Percentiles rank a stretch among this genome's conserved stretches.
Evolutionary conservation across 30 jellyfish, hydroid and myxozoan genomes (phyloP).

Genomic region (Chrysaora quinquecirrha): DNA sequence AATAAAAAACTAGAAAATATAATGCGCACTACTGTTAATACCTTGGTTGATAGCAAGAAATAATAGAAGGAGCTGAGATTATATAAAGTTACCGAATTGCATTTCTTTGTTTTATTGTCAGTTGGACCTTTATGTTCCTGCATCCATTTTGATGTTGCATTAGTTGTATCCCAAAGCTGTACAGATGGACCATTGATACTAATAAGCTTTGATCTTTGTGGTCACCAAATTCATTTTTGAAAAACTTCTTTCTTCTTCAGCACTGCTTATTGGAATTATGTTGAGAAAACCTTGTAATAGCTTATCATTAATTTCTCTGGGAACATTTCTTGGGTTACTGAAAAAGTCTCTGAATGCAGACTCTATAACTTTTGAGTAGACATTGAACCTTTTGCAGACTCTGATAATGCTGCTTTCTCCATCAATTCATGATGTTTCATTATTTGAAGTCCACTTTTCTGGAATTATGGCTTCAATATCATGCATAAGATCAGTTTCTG

Average conservation of each 20-base stretch:
- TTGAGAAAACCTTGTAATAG: conserved; percentile 27
- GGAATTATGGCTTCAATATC: conserved; percentile 41
- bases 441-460: conserved; percentile 39
- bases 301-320: conserved; percentile 24
- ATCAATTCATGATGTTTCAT: conserved; percentile 35
- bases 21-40: too few relatives aligned
- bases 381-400: conserved; percentile 32
- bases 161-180: conserved; percentile 48
- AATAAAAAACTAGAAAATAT: too few relatives aligned
- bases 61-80: too few relatives aligned
- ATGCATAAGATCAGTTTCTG: conserved; percentile 39
- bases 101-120: conserved; percentile 60
- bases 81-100: conserved; percentile 38
- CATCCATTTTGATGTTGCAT: conserved; percentile 61
- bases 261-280: conserved; percentile 34
- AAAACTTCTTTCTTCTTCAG: conserved; percentile 46
- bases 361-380: conserved; percentile 14
- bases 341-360: conserved; percentile 48
- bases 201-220: conserved; percentile 22
- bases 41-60: too few relatives aligned
- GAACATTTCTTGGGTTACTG: conserved; percentile 56
- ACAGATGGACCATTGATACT: conserved; percentile 61
- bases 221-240: conserved; percentile 37
- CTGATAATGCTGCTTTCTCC: conserved; percentile 59
- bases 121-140: conserved; percentile 43